Evolutionary conservation across 2,888 invertebrate species (phyloP).

Genomic region (Autographa pulchrina): DNA sequence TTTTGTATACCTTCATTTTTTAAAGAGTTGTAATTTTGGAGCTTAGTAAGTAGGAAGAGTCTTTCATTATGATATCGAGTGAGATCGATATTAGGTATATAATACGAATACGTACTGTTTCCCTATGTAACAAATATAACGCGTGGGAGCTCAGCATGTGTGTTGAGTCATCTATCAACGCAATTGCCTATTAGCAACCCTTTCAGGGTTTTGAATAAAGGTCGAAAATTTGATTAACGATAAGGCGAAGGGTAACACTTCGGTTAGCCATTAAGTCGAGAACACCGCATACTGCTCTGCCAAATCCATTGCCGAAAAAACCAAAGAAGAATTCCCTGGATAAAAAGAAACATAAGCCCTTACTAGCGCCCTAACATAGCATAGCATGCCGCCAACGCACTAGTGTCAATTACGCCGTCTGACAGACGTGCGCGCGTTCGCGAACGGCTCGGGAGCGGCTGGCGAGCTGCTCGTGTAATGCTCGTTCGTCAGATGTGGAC

Average conservation of each 20-base stretch:
- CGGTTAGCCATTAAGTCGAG: no score
- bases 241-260: not conserved
- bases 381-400: no score
- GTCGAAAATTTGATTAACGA: not conserved
- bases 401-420: no score
- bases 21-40: no score
- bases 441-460: no score
- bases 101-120: slow-evolving; percentile 3
- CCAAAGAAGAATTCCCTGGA: not conserved
- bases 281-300: no score
- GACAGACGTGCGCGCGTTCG: no score
- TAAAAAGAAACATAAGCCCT: not conserved
- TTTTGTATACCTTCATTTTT: no score
- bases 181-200: not conserved
- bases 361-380: not conserved
- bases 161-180: slow-evolving; percentile 7
- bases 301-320: no score
- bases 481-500: no score
- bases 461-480: no score
- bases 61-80: slow-evolving; percentile 9
- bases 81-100: slow-evolving; percentile 41
- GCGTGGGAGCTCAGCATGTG: slow-evolving; percentile 22
- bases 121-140: not conserved
- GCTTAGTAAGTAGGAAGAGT: not conserved
- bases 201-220: not conserved